phyloP scores from a whole-genome alignment of 2,797 vertebrate genomes.

The Balearica regulorum region DNA sequence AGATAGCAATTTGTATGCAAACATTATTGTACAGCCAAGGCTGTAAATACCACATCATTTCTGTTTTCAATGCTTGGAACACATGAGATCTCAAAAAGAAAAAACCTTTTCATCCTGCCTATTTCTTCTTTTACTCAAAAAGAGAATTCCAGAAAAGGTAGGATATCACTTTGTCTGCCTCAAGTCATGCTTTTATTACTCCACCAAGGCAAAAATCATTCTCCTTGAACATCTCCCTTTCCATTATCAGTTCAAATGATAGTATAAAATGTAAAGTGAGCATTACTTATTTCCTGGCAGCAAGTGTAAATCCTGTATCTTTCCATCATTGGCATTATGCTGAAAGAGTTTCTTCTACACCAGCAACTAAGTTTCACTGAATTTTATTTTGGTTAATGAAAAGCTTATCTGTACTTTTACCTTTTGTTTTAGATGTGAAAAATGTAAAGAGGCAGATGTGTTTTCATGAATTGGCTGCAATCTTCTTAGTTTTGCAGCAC shows the following conservation, averaged over 20 bases:
- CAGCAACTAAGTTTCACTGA: background rate
- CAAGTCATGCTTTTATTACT: background rate
- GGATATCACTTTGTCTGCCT: background rate
- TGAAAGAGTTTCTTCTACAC: background rate
- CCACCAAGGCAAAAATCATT: background rate
- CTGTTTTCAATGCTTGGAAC: background rate
- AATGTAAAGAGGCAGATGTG: background rate
- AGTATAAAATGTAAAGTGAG: background rate
- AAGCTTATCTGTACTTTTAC: background rate
- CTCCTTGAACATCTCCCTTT: background rate
- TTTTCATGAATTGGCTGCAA: background rate
- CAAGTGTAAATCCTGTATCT: background rate
- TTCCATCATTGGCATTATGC: background rate
- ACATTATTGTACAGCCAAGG: background rate
- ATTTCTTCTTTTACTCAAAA: background rate
- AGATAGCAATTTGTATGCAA: background rate
- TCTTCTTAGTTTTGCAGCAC: background rate
- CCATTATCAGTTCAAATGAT: background rate
- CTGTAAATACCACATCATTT: background rate
- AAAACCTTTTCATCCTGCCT: background rate
- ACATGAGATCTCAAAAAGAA: background rate
- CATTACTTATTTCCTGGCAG: background rate
- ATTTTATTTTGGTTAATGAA: background rate
- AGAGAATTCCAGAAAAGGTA: background rate
- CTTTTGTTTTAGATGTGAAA: background rate